Percentiles rank a stretch among this genome's conserved stretches.
These are phyloP conservation scores for Pogonocherus hispidulus DNA, from an alignment of 2,888 invertebrate genomes.

Conservation along the genomic window DNA sequence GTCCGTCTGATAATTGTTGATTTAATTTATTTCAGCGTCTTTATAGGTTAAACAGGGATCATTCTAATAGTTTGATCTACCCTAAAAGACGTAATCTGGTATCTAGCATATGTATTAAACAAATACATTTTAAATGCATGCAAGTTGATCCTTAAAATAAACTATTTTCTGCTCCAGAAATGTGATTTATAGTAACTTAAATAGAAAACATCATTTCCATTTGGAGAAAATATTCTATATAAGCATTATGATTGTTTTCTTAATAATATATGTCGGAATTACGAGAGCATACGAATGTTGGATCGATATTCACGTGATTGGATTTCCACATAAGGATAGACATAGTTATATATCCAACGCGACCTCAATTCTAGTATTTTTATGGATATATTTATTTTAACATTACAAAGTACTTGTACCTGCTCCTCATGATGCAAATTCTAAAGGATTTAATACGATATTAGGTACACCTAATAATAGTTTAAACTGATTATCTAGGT, in stretches of 20 bases:
- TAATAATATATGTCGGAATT: conserved; percentile 24
- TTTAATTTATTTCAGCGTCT: no score
- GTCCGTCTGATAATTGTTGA: no score
- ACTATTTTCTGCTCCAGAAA: neutral
- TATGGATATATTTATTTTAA: conserved; percentile 1
- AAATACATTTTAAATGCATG: neutral
- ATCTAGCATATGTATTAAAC: no score
- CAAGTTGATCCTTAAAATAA: neutral
- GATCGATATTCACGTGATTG: conserved; percentile 27
- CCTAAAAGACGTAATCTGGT: no score
- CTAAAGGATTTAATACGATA: no score
- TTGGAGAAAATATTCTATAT: conserved; percentile 16
- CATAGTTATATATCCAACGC: conserved; percentile 1
- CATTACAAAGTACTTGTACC: neutral
- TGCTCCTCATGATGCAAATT: neutral
- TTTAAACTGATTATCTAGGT: no score
- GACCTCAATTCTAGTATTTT: conserved; percentile 20
- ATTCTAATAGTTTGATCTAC: no score
- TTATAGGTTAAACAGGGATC: no score
- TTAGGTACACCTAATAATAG: no score
- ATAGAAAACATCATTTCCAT: conserved; percentile 11
- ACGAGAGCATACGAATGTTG: conserved; percentile 20
- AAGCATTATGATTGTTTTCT: conserved; percentile 26
- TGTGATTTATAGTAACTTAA: conserved; percentile 10
- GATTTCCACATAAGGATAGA: conserved; percentile 23